These are phyloP conservation scores for Tragelaphus scriptus DNA, from an alignment of 2,113 vertebrate species.

Conservation along the genomic window DNA sequence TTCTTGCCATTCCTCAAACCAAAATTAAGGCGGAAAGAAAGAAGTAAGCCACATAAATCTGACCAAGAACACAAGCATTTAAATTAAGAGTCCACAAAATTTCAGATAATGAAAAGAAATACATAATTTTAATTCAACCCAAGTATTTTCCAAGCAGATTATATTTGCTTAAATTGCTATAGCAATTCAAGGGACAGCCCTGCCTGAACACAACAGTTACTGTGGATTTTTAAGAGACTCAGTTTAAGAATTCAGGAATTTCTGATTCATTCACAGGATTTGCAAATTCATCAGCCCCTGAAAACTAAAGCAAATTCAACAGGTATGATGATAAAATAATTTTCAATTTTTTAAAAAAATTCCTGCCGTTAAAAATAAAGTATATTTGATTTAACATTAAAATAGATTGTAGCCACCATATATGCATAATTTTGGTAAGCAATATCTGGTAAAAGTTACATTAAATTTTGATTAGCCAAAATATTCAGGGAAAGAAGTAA, in stretches of 20 bases:
- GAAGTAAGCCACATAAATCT: conserved; percentile 77
- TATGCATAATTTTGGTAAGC: conserved; percentile 28
- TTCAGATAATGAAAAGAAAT: conserved; percentile 75
- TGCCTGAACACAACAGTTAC: conserved; percentile 62
- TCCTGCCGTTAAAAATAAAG: conserved; percentile 35
- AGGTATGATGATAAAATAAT: conserved; percentile 77
- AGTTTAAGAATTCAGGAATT: conserved; percentile 63
- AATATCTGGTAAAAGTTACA: conserved; percentile 31
- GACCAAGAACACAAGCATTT: conserved; percentile 77
- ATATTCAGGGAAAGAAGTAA: conserved; percentile 5
- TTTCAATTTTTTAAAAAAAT: conserved; percentile 58
- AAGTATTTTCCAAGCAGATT: conserved; percentile 70
- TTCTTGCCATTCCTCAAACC: conserved; percentile 77
- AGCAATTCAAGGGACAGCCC: conserved; percentile 63
- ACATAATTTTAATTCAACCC: conserved; percentile 70
- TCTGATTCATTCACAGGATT: conserved; percentile 69
- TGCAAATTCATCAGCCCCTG: conserved; percentile 55
- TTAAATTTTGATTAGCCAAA: conserved; percentile 32
- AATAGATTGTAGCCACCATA: conserved; percentile 30
- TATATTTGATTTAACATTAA: conserved; percentile 30
- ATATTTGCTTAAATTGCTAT: conserved; percentile 71
- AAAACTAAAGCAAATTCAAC: conserved; percentile 70
- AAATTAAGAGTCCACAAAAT: conserved; percentile 75
- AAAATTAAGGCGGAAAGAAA: conserved; percentile 76
- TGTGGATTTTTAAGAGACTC: conserved; percentile 65